Evolutionary conservation across 2,113 vertebrate species (phyloP).

Genomic region (western clawed frog (Xenopus tropicalis)): DNA sequence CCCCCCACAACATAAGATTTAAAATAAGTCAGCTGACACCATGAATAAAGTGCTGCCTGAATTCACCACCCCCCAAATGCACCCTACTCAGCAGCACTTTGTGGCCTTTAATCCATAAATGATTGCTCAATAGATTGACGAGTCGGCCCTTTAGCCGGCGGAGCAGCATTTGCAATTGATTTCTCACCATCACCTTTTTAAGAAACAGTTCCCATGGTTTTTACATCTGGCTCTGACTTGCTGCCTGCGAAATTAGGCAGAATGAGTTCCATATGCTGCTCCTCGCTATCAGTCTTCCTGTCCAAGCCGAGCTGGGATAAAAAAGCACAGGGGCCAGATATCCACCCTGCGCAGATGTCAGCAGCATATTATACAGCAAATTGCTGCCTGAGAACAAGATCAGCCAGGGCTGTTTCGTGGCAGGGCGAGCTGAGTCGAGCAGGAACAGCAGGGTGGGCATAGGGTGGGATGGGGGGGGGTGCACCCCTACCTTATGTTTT

Average conservation of each 20-base stretch:
- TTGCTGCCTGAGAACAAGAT: neutral
- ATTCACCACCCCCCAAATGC: too few relatives aligned
- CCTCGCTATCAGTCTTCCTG: constrained; percentile 47
- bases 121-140: neutral
- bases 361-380: constrained; percentile 48
- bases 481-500: too few relatives aligned
- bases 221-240: constrained; percentile 60
- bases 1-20: too few relatives aligned
- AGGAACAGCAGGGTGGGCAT: too few relatives aligned
- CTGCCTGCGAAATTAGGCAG: constrained; percentile 70
- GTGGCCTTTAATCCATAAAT: neutral
- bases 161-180: constrained; percentile 50
- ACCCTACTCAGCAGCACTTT: neutral
- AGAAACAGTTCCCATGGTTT: constrained; percentile 67
- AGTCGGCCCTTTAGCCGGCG: constrained; percentile 32
- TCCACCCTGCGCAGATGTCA: constrained; percentile 51
- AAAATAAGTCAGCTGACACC: too few relatives aligned
- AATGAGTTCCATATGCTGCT: constrained; percentile 80
- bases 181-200: constrained; percentile 63
- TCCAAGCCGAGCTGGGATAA: constrained; percentile 53
- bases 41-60: too few relatives aligned
- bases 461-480: too few relatives aligned
- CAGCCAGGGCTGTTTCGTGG: too few relatives aligned
- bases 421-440: too few relatives aligned
- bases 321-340: constrained; percentile 41